Conservation (phyloP, 2,888 invertebrate species). For the Sinopyrophorus schimmeli region DNA sequence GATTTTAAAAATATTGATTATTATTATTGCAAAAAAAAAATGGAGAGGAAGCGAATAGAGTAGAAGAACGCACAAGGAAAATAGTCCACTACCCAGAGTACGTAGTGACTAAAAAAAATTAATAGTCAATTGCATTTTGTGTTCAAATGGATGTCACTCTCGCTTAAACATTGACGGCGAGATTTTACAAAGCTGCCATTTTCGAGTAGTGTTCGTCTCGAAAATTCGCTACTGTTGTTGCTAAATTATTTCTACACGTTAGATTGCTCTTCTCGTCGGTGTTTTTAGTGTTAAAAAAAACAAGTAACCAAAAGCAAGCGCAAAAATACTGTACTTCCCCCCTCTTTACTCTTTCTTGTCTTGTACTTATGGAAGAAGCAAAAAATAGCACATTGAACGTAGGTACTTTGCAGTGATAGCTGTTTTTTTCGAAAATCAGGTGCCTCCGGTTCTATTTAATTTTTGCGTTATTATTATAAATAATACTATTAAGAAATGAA, state of each 20-base stretch:
- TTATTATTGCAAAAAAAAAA: too few species aligned
- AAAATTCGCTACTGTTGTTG: slow-evolving; percentile 9
- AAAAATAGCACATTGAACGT: slow-evolving; percentile 45
- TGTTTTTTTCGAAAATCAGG: slow-evolving; percentile 53
- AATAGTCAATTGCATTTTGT: slow-evolving; percentile 23
- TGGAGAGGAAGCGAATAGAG: too few species aligned
- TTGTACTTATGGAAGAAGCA: slow-evolving; percentile 48
- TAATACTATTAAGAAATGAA: slow-evolving; percentile 53
- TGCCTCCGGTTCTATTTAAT: slow-evolving; percentile 54
- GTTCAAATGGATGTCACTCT: slow-evolving; percentile 34
- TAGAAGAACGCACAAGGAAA: too few species aligned
- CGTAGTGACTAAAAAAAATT: too few species aligned
- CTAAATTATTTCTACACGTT: slow-evolving; percentile 16
- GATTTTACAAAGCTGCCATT: slow-evolving; percentile 4
- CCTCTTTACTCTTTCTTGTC: slow-evolving; percentile 38
- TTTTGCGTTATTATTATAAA: slow-evolving; percentile 50
- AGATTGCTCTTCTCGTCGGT: slow-evolving; percentile 17
- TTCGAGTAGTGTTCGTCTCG: slow-evolving; percentile 8
- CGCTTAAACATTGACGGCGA: slow-evolving; percentile 15
- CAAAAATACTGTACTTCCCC: too few species aligned
- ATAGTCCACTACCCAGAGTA: too few species aligned
- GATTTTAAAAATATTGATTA: too few species aligned
- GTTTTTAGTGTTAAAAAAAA: slow-evolving; percentile 18
- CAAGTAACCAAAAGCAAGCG: too few species aligned
- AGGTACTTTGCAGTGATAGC: slow-evolving; percentile 50